Percentiles rank a stretch among this genome's conserved stretches.
phyloP scores from a whole-genome alignment of 2,113 vertebrate genomes.

The Melanostigma gelatinosum region DNA sequence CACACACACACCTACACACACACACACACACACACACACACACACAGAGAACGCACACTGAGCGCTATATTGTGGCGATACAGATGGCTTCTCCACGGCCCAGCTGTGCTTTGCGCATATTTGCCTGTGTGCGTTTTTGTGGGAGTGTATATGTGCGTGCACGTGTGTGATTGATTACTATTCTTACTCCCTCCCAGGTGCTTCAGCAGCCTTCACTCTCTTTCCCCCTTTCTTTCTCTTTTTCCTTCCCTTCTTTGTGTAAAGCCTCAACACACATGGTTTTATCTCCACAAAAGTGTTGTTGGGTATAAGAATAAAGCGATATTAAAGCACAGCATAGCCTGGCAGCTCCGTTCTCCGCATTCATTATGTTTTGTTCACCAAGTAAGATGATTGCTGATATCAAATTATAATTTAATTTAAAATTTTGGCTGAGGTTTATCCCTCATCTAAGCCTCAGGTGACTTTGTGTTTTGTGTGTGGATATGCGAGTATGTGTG shows the following conservation, averaged over 20 bases:
- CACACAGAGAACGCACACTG: slow-evolving; percentile 19
- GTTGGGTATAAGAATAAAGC: slow-evolving; percentile 56
- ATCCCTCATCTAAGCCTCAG: slow-evolving; percentile 55
- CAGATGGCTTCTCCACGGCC: slow-evolving; percentile 64
- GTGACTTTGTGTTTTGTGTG: slow-evolving; percentile 50
- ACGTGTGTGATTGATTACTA: slow-evolving; percentile 62
- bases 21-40: slow-evolving; percentile 22
- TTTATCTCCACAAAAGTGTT: slow-evolving; percentile 39
- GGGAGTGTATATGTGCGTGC: slow-evolving; percentile 18
- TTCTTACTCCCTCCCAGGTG: slow-evolving; percentile 64
- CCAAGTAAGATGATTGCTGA: slow-evolving; percentile 64
- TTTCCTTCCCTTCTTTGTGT: slow-evolving; percentile 23
- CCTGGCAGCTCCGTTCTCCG: slow-evolving; percentile 35
- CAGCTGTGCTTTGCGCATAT: slow-evolving; percentile 53
- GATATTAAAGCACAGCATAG: slow-evolving; percentile 48
- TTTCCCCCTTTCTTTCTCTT: slow-evolving; percentile 6
- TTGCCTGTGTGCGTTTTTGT: slow-evolving; percentile 21
- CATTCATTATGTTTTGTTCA: slow-evolving; percentile 54
- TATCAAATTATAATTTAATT: slow-evolving; percentile 72
- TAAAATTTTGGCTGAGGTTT: slow-evolving; percentile 44
- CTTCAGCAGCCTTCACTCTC: slow-evolving; percentile 49
- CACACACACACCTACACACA: slow-evolving; percentile 1
- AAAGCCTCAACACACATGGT: slow-evolving; percentile 27
- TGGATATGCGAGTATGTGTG: background rate
- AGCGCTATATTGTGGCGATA: slow-evolving; percentile 33